Evolutionary conservation across 1,140 invertebrate genomes (phyloP), one percentile per base, ranked within the genome.

Genomic region (Drosophila mayri): DNA sequence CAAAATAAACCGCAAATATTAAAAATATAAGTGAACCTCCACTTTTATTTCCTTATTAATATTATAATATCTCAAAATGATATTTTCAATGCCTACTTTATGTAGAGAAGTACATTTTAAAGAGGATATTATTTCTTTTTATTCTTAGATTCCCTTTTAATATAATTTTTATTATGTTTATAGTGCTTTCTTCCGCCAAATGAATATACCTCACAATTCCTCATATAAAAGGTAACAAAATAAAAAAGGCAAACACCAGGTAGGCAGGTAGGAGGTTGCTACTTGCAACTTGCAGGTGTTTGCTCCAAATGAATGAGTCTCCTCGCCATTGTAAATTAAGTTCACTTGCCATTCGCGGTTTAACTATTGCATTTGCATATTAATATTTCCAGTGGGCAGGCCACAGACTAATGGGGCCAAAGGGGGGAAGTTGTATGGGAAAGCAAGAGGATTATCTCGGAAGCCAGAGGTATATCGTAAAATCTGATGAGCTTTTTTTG

Each of bases 311-410:
- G 84, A 81, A 88, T 75, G 77, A 73, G 62, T 79, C 57, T 75
- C 61, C 41, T 59, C 76, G 71, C 66, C 71, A 90, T 90, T 90
- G 85, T 90, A 90, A 90, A 90, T 90, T 90, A 90, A 90, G 75
- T 90, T 90, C 61, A 50, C 65, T 85, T 60, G 59, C 63, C 55
- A 61, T 73, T 66, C 43, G 68, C 43, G 43, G 50, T 75, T 76
- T 76, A 65, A 74, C 57, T 74, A 64, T 55, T 66, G 32, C 32
- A 40, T 35, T 64, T 44, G 71, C 71, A 76, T 75, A 65, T 65
- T 72, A 72, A 72, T 72, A 59, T 71, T 43, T 71, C 14, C 52
- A 40, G 65, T 72, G 50, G 68, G 68, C 68, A 59, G 65, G 41
- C 68, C 22, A 0, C 25, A 37, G 50, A 43, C 50, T 49, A 28